A percentile compares a stretch with the other conserved stretches of the same genome.
Evolutionary conservation across 1,140 invertebrate genomes (phyloP).

Genomic region (Gryon sp.): DNA sequence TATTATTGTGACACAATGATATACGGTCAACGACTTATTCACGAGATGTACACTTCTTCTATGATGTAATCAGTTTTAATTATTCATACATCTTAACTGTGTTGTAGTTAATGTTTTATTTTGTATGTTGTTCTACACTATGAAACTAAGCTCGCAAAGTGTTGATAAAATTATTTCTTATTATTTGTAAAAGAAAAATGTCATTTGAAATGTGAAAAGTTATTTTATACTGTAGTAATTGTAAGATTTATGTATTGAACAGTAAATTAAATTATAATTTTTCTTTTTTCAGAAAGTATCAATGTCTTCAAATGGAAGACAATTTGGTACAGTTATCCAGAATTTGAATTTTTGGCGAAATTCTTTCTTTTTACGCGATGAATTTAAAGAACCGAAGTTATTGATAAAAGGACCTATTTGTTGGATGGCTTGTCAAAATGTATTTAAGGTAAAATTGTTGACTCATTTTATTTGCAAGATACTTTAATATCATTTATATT

Average conservation of each 20-base stretch:
- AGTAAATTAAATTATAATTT: not conserved
- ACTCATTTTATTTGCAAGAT: not conserved
- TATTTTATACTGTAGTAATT: no score
- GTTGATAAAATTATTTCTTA: no score
- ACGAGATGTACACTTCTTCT: not conserved
- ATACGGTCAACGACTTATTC: slow-evolving; percentile 18
- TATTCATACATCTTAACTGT: not conserved
- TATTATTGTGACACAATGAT: slow-evolving; percentile 18
- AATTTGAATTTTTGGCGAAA: slow-evolving; percentile 91
- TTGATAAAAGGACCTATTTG: slow-evolving; percentile 92
- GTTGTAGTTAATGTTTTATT: not conserved
- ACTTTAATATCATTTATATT: slow-evolving; percentile 3
- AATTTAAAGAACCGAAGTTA: slow-evolving; percentile 87
- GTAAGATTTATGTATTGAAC: not conserved
- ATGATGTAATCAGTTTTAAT: not conserved
- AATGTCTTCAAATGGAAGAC: slow-evolving; percentile 78
- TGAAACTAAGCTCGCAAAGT: no score
- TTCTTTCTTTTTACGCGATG: slow-evolving; percentile 89
- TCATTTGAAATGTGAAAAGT: not conserved
- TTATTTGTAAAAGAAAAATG: no score
- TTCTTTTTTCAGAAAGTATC: slow-evolving; percentile 55
- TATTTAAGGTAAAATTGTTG: slow-evolving; percentile 81
- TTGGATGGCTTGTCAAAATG: slow-evolving; percentile 87
- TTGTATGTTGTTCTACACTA: no score
- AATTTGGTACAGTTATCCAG: slow-evolving; percentile 90